A percentile compares a stretch with the other conserved stretches of the same genome.
phyloP scores from a whole-genome alignment of 2,113 vertebrate species.

The Orthonyx spaldingii region DNA sequence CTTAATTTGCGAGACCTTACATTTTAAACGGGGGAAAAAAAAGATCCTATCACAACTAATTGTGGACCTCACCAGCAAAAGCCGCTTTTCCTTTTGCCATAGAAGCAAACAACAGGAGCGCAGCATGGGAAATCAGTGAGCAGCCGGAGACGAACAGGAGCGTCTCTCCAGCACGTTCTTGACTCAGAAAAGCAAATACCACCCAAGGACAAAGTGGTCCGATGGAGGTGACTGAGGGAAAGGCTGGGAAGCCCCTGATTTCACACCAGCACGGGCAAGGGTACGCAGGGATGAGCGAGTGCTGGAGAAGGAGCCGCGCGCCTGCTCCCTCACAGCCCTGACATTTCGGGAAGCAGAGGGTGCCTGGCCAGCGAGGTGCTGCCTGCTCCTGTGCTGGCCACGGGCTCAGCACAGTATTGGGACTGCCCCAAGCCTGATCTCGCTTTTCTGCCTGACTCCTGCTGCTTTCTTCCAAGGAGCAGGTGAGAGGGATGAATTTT shows the following conservation, averaged over 20 bases:
- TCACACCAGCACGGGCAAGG: background rate
- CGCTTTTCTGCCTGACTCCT: background rate
- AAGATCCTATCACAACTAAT: background rate
- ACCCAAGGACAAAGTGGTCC: constrained; percentile 59
- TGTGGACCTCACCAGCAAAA: background rate
- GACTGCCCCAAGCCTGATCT: background rate
- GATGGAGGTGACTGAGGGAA: constrained; percentile 39
- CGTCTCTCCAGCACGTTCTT: constrained; percentile 24
- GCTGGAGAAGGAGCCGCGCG: background rate
- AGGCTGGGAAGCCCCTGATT: background rate
- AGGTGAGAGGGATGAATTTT: background rate
- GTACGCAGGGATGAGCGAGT: background rate
- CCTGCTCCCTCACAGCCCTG: background rate
- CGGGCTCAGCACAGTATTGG: rapidly evolving
- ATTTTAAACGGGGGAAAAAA: background rate
- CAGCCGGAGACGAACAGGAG: background rate
- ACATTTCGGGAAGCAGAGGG: constrained; percentile 2
- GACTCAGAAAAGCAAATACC: constrained; percentile 56
- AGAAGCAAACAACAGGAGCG: background rate
- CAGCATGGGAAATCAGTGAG: background rate
- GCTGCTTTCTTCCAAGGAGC: background rate
- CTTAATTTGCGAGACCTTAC: constrained; percentile 58
- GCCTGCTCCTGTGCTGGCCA: rapidly evolving
- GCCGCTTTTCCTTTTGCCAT: constrained; percentile 10
- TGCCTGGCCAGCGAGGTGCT: background rate